Evolutionary conservation across 2,113 vertebrate species (phyloP), one percentile per base, ranked within the genome.

Genomic region (Ahaetulla prasina): DNA sequence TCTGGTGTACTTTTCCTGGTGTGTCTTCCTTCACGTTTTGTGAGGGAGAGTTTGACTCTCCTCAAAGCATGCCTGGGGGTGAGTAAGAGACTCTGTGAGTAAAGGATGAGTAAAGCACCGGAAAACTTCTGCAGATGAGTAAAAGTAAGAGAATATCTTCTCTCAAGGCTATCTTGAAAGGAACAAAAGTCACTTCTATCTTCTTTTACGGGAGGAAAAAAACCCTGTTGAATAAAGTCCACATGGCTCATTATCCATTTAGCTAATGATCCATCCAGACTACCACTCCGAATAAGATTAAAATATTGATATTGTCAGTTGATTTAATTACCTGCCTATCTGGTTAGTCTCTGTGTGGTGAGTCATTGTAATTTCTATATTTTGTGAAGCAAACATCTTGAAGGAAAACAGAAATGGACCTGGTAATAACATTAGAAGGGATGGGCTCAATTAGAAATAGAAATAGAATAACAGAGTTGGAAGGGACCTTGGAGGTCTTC

Each of bases 271-370:
- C 96, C 90, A 96, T 91, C 91, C 91, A 93, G 94, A 90, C 88
- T 93, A 93, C 92, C 93, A 87, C 93, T 95, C 93, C 96, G 96
- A 97, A 96, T 96, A 97, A 96, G 96, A 97, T 96, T 96, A 96
- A 96, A 97, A 96, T 96, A 93, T 95, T 94, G 94, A 96, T 96
- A 97, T 35, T 95, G 95, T 96, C 94, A 96, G 91, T 89, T 90
- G 94, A 94, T 95, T 96, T 94, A 95, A 97, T 96, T 96, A 96
- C 85, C 86, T 95, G 96, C 84, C 94, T 93, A 96, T 97, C 93
- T 97, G 95, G 91, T 89, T 93, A 96, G 95, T 96, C 94, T 55
- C 52, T 55, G 92, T 94, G 95, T 95, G 85, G 91, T 95, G 96
- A 92, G 30, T 90, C 49, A 30, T 87, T 89, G 93, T 92, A 94